Evolutionary conservation across 2,797 vertebrate genomes (phyloP), one percentile per base, ranked within the genome.

Genomic region (Acipenser oxyrinchus): DNA sequence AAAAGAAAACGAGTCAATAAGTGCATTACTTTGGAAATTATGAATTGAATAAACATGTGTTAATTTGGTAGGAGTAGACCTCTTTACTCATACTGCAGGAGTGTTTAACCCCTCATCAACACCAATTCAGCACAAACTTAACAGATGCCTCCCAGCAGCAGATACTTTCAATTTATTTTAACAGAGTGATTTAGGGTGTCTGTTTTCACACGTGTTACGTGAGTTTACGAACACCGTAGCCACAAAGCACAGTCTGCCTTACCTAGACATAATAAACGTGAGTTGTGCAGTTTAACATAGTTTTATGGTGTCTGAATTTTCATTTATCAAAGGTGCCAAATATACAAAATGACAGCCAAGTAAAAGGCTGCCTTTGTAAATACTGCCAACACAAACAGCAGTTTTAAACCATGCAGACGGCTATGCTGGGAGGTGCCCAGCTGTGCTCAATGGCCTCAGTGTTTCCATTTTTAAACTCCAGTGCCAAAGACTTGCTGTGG

Each of bases 331-430:
- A 75, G 74, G 73, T 72, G 68, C 69, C 64, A 74, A 68, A 72
- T 52, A 68, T 67, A 64, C 63, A 67, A 74, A 68, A 53, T 65
- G 62, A 67, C 71, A 57, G 53, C 60, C 68, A 71, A 72, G 61
- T 79, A 63, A 78, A 75, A 84, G 74, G 69, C 74, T 15, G 67
- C 66, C 72, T 79, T 82, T 79, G 78, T 79, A 70, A 60, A 73
- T 71, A 65, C 73, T 75, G 81, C 82, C 84, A 85, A 84, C 69
- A 66, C 75, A 79, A 84, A 83, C 73, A 76, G 67, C 18, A 23
- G 64, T 69, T 72, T 59, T 64, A 66, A 68, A 60, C 71, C 68
- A 71, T 63, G 78, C 53, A 77, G 78, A 79, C 77, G 76, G 72
- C 74, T 6, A 63, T 66, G 72, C 70, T 53, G 74, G 74, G 73